Base-by-base conservation (phyloP, 2,888 invertebrate genomes). In the Cantharis lateralis region DNA sequence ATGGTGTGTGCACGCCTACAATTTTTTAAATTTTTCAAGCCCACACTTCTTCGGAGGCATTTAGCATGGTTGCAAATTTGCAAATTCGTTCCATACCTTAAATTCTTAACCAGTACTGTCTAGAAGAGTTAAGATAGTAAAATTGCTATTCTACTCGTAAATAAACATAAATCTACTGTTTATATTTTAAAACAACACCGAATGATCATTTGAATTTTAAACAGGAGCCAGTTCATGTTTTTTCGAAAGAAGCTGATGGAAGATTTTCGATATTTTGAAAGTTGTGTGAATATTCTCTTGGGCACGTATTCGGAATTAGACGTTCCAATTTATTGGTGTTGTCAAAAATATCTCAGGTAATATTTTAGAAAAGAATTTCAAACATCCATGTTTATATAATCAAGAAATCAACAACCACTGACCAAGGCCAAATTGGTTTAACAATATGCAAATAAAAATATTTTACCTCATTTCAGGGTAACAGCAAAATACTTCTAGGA, bases 11-110 rank as follows among this genome's bases (percentile, higher is more conserved):
- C 72, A 72, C 72, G 48, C 72, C 72, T 15, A 72, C 72, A 32
- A 72, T 48, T 64, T 48, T 72, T 32, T 10, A 68, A 66, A 72
- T 68, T 72, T 72, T 10, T 61, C 72, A 68, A 64, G 20, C 72
- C 72, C 28, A 68, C 72, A 68, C 32, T 15, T 64, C n/a, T 48
- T 48, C n/a, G 48, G 48, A 48, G n/a, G 48, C 48, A 48, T 48
- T n/a, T 48, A 48, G 13, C 48, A 48, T 48, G 48, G 48, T 48
- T 48, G 48, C 48, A 48, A 48, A 48, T 48, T 48, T 48, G n/a
- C n/a, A 48, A 48, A 48, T 48, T 48, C n/a, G 48, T 48, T 48
- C n/a, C 48, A 48, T n/a, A 48, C 48, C n/a, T 48, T 48, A n/a
- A 48, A 48, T 48, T 48, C 48, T 7, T 48, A 48, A 48, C 48